A percentile compares a stretch with the other conserved stretches of the same genome.
phyloP scores from a whole-genome alignment of 2,888 invertebrate species.

The Andrena minutula region DNA sequence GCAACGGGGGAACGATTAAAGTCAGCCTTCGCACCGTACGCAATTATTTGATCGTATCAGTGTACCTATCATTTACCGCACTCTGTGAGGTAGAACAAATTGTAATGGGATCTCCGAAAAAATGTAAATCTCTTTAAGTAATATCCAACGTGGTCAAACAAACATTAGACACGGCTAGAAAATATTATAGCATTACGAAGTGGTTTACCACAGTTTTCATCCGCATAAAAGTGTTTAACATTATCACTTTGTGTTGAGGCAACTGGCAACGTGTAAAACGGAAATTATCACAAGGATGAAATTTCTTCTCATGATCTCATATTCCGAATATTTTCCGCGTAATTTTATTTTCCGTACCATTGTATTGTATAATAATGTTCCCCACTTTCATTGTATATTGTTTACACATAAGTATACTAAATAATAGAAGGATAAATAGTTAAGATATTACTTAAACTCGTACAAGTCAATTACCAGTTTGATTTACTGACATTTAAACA shows the following conservation, averaged over 20 bases:
- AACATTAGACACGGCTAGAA: background rate
- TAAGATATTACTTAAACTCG: background rate
- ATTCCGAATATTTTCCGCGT: too few species aligned
- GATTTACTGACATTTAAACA: background rate
- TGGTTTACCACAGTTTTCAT: background rate
- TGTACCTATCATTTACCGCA: slow-evolving; percentile 34
- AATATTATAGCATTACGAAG: background rate
- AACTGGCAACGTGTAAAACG: too few species aligned
- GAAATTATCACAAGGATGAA: too few species aligned
- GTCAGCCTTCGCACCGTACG: background rate
- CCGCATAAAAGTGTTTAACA: too few species aligned
- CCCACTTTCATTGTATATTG: too few species aligned
- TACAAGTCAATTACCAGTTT: background rate
- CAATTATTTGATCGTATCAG: slow-evolving; percentile 38
- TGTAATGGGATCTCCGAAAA: slow-evolving; percentile 3
- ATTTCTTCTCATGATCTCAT: too few species aligned
- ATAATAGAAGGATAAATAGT: background rate
- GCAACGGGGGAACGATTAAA: slow-evolving; percentile 33
- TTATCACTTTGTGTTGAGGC: too few species aligned
- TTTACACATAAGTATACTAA: background rate
- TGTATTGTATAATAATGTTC: too few species aligned
- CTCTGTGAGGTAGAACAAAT: slow-evolving; percentile 15
- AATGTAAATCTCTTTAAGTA: slow-evolving; percentile 31
- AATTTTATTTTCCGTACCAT: too few species aligned
- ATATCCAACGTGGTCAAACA: background rate